A percentile compares a stretch with the other conserved stretches of the same genome.
phyloP scores from a whole-genome alignment of 2,888 invertebrate species.

The Odontocolon sp. region DNA sequence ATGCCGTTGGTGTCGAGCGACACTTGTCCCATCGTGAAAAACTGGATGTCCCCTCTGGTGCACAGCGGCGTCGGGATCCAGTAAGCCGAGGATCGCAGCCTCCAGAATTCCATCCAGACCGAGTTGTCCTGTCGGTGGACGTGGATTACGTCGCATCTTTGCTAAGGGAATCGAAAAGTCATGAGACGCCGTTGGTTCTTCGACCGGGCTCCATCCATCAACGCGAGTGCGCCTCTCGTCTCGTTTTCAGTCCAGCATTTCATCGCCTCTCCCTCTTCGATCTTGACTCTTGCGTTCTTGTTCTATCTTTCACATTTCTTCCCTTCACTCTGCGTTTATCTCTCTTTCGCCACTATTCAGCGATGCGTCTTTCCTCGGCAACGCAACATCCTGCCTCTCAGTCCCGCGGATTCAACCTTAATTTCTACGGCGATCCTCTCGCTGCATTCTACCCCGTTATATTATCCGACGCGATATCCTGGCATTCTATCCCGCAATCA shows the following conservation, averaged over 20 bases:
- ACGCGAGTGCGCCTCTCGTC: slow-evolving; percentile 50
- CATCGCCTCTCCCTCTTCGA: slow-evolving; percentile 24
- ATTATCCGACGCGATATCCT: slow-evolving; percentile 4
- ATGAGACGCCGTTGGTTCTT: slow-evolving; percentile 55
- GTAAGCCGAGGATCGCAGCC: neutral
- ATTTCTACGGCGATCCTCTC: slow-evolving; percentile 35
- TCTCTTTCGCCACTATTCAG: slow-evolving; percentile 5
- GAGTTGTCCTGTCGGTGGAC: neutral
- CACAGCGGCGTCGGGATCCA: slow-evolving; percentile 42
- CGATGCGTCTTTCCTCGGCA: slow-evolving; percentile 26
- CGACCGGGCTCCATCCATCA: slow-evolving; percentile 71
- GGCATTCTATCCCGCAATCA: slow-evolving; percentile 2
- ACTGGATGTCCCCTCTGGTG: slow-evolving; percentile 74
- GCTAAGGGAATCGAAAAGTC: slow-evolving; percentile 33
- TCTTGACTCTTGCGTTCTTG: too few species aligned
- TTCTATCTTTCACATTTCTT: slow-evolving; percentile 34
- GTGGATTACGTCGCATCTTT: slow-evolving; percentile 22
- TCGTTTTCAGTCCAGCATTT: slow-evolving; percentile 38
- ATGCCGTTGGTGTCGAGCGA: slow-evolving; percentile 75
- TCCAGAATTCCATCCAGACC: slow-evolving; percentile 48
- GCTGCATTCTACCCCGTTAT: slow-evolving; percentile 21
- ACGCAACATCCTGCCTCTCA: slow-evolving; percentile 38
- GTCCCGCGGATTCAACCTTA: slow-evolving; percentile 42
- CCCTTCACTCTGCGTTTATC: slow-evolving; percentile 27
- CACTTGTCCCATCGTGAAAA: slow-evolving; percentile 78